phyloP scores from a whole-genome alignment of 2,797 vertebrate genomes.

The Myotis myotis region DNA sequence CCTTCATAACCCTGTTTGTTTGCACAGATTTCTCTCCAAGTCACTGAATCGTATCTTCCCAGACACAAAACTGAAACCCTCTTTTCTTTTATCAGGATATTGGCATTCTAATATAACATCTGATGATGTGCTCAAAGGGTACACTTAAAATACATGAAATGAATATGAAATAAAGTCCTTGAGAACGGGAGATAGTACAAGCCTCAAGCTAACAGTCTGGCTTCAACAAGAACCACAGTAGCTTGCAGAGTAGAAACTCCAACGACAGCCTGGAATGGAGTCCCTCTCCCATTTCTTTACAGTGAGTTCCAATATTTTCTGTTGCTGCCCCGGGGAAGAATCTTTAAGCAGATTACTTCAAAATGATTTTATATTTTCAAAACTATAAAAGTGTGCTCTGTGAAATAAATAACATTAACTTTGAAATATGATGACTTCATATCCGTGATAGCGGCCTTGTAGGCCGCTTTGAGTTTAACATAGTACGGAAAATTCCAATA shows the following conservation, averaged over 20 bases:
- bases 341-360: conserved; percentile 46
- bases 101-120: conserved; percentile 55
- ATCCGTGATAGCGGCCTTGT: neutral
- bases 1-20: conserved; percentile 49
- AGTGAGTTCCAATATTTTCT: neutral
- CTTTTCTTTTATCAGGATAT: conserved; percentile 56
- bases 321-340: neutral
- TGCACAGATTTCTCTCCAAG: conserved; percentile 21
- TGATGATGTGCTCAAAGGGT: conserved; percentile 57
- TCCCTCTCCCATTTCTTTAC: neutral
- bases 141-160: conserved; percentile 61
- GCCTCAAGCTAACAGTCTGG: conserved; percentile 33
- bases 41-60: conserved; percentile 56
- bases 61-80: conserved; percentile 55
- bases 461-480: neutral
- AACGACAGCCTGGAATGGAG: neutral
- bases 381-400: neutral
- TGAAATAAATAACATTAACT: conserved; percentile 38
- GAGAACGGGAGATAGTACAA: conserved; percentile 39
- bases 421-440: conserved; percentile 48
- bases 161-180: conserved; percentile 53
- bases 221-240: conserved; percentile 40
- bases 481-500: neutral
- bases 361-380: neutral
- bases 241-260: neutral